A percentile compares a stretch with the other conserved stretches of the same genome.
phyloP scores from a whole-genome alignment of 2,797 vertebrate genomes.

The Acanthis flammea region DNA sequence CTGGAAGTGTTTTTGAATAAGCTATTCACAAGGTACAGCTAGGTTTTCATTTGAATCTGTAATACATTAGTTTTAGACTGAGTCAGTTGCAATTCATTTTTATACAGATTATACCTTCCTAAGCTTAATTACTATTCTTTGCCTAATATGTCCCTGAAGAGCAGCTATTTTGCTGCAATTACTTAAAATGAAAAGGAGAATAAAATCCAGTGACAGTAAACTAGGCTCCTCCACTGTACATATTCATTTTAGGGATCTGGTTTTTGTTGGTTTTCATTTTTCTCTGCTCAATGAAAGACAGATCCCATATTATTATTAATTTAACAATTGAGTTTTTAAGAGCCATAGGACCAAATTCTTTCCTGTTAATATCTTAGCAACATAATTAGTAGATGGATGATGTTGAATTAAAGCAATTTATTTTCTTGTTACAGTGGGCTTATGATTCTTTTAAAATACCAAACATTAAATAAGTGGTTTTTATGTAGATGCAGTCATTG shows the following conservation, averaged over 20 bases:
- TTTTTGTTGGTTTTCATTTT: not conserved
- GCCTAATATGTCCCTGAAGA: not conserved
- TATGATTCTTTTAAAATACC: not conserved
- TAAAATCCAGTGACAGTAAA: constrained; percentile 1
- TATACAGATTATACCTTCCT: constrained; percentile 49
- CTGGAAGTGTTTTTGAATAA: constrained; percentile 21
- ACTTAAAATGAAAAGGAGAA: not conserved
- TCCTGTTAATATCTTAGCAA: not conserved
- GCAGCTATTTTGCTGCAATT: constrained; percentile 39
- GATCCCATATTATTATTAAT: not conserved
- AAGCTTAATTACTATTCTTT: constrained; percentile 50
- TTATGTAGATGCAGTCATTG: not conserved
- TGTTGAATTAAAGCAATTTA: not conserved
- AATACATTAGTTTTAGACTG: not conserved
- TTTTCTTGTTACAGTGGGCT: not conserved
- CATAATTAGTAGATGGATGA: not conserved
- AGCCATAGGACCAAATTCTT: not conserved
- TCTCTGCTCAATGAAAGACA: not conserved
- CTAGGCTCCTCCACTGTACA: not conserved
- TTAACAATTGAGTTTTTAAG: not conserved
- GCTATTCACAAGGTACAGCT: not conserved
- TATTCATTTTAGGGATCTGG: not conserved
- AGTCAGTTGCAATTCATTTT: constrained; percentile 39
- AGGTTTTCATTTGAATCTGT: constrained; percentile 21
- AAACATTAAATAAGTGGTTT: not conserved